phyloP scores from a whole-genome alignment of 1,140 invertebrate species.

The Physella acuta region DNA sequence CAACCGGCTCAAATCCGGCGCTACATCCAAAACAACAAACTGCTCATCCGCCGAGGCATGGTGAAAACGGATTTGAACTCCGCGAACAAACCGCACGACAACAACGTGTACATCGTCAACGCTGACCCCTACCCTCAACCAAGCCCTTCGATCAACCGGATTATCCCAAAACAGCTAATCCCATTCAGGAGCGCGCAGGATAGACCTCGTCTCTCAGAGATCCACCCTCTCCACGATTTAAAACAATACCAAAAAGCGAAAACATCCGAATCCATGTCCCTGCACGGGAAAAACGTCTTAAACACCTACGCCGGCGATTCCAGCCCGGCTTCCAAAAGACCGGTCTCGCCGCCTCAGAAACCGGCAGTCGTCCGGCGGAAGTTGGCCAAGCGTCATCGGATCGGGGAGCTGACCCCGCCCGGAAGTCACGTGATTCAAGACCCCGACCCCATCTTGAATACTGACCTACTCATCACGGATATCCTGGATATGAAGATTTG shows the following conservation, averaged over 20 bases:
- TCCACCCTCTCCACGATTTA: background rate
- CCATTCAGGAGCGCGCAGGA: conserved; percentile 20
- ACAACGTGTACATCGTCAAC: background rate
- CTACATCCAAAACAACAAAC: background rate
- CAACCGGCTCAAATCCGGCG: background rate
- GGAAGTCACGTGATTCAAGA: conserved; percentile 11
- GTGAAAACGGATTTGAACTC: conserved; percentile 2
- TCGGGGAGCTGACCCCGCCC: conserved; percentile 2
- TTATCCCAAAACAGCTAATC: background rate
- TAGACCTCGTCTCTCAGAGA: conserved; percentile 1
- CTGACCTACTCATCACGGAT: conserved; percentile 3
- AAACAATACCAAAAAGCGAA: conserved; percentile 10
- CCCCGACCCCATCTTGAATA: conserved; percentile 4
- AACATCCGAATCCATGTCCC: conserved; percentile 9
- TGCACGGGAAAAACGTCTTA: conserved; percentile 16
- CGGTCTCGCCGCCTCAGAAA: background rate
- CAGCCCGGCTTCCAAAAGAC: background rate
- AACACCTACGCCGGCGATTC: conserved; percentile 2
- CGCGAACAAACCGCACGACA: background rate
- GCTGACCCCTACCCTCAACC: background rate
- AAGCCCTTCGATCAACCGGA: background rate
- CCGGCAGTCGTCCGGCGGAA: conserved; percentile 21
- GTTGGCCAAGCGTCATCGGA: conserved; percentile 26
- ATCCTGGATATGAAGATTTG: background rate
- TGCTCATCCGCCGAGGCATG: background rate